Base-by-base conservation (phyloP, 2,797 vertebrate genomes). In the Agapornis canus region DNA sequence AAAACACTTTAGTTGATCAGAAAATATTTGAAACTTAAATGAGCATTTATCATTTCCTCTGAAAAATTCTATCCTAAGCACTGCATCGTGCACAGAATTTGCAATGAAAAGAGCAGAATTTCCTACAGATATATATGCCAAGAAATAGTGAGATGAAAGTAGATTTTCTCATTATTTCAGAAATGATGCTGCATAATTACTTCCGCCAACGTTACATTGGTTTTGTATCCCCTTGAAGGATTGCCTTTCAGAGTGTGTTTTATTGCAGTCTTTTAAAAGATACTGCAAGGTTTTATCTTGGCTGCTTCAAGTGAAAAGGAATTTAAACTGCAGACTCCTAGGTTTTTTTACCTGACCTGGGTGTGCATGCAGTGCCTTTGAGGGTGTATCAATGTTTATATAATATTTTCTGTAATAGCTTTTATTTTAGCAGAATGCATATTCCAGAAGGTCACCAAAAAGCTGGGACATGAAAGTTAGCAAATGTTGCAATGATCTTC, bases 101-200 rank as follows among this genome's bases (percentile, higher is more conserved):
- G 17, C 32, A 80, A 25, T 52, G 43, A 75, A 94, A 85, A 57
- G 22, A 77, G 59, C 31, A 54, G 11, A 80, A 32, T 92, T 80
- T 84, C 57, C 63, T 64, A 54, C 42, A 88, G 70, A 73, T 63
- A 27, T 29, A 35, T 5, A 39, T 54, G 71, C 48, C 68, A 92
- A 73, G 48, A 82, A 93, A 66, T 31, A 7, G 40, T 0, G 3
- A 77, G 42, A 91, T 37, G 18, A 82, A 93, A 88, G 42, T 22
- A 75, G 49, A 42, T 92, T 81, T 90, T 90, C 71, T 69, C 32
- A 61, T 88, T 93, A 82, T 94, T 93, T 81, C 57, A 78, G 81
- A 91, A 95, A 65, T 5, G 3, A 91, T 92, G 75, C 66, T 93
- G 60, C 82, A 43, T 92, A 95, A 90, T 93, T 92, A 69, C 47